These are phyloP conservation scores for Dolichoris vasculosae DNA, from an alignment of 1,140 invertebrate genomes.

Conservation along the genomic window DNA sequence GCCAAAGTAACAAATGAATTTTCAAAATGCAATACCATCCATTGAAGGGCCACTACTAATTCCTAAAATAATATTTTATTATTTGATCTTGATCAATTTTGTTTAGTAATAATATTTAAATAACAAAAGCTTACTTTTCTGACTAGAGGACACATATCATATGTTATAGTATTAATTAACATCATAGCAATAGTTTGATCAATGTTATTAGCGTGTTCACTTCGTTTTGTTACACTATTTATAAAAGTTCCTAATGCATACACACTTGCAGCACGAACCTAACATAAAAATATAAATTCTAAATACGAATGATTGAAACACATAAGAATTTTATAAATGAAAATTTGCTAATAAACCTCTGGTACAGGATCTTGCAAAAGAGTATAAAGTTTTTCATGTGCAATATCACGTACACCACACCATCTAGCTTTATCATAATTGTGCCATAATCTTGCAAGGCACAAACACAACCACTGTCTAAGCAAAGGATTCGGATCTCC, in stretches of 20 bases:
- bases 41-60: slow-evolving; percentile 89
- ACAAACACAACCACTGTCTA: slow-evolving; percentile 94
- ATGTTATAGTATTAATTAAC: slow-evolving; percentile 83
- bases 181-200: slow-evolving; percentile 93
- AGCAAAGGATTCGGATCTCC: slow-evolving; percentile 80
- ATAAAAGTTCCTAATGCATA: slow-evolving; percentile 96
- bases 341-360: slow-evolving; percentile 78
- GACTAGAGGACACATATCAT: slow-evolving; percentile 92
- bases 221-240: slow-evolving; percentile 85
- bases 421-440: slow-evolving; percentile 94
- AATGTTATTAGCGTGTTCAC: slow-evolving; percentile 93
- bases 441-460: slow-evolving; percentile 94
- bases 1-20: slow-evolving; percentile 89
- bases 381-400: slow-evolving; percentile 93
- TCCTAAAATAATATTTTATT: slow-evolving; percentile 74
- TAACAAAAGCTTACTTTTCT: slow-evolving; percentile 80
- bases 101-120: background rate
- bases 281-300: slow-evolving; percentile 44
- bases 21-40: slow-evolving; percentile 93
- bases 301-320: slow-evolving; percentile 21
- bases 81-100: slow-evolving; percentile 21
- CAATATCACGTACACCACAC: slow-evolving; percentile 95
- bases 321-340: slow-evolving; percentile 21
- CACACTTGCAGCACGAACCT: slow-evolving; percentile 92
- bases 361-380: slow-evolving; percentile 87